Evolutionary conservation across 2,888 invertebrate species (phyloP).

Genomic region (Stenchaetothrips biformis): DNA sequence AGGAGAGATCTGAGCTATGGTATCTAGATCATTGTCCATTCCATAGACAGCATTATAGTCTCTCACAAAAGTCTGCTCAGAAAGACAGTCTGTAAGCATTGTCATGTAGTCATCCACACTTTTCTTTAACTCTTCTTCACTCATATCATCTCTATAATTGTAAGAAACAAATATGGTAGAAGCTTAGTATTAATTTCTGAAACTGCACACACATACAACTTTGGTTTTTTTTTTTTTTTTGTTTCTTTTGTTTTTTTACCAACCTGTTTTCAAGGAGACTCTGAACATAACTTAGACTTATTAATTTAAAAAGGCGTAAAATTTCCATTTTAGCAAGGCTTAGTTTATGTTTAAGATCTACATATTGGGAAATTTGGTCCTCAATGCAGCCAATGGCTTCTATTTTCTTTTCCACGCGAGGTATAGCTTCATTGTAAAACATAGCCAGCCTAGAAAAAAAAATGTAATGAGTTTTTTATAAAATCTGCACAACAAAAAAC

Average conservation of each 20-base stretch:
- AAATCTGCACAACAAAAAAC: too few species aligned
- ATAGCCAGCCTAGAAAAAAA: conserved; percentile 58
- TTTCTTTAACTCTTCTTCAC: conserved; percentile 41
- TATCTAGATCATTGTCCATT: conserved; percentile 61
- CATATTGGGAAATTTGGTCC: conserved; percentile 30
- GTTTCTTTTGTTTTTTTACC: conserved; percentile 17
- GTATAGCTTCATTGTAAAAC: conserved; percentile 70
- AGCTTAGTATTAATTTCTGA: not conserved
- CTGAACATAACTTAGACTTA: not conserved
- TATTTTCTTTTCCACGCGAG: conserved; percentile 62
- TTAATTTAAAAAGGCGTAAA: not conserved
- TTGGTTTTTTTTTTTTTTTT: conserved; percentile 27
- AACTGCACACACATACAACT: not conserved
- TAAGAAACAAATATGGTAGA: conserved; percentile 28
- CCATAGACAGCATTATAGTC: conserved; percentile 67
- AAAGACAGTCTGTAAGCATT: conserved; percentile 50
- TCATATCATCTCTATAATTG: conserved; percentile 37
- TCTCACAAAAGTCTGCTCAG: conserved; percentile 56
- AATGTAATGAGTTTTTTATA: not conserved
- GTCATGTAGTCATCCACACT: conserved; percentile 47
- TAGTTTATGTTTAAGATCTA: conserved; percentile 32
- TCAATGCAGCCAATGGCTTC: conserved; percentile 40
- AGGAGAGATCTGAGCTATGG: conserved; percentile 57
- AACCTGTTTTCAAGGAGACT: not conserved
- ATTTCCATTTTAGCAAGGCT: conserved; percentile 8